These are phyloP conservation scores for Formicarius rufipectus DNA, from an alignment of 2,113 vertebrate genomes.

Conservation along the genomic window DNA sequence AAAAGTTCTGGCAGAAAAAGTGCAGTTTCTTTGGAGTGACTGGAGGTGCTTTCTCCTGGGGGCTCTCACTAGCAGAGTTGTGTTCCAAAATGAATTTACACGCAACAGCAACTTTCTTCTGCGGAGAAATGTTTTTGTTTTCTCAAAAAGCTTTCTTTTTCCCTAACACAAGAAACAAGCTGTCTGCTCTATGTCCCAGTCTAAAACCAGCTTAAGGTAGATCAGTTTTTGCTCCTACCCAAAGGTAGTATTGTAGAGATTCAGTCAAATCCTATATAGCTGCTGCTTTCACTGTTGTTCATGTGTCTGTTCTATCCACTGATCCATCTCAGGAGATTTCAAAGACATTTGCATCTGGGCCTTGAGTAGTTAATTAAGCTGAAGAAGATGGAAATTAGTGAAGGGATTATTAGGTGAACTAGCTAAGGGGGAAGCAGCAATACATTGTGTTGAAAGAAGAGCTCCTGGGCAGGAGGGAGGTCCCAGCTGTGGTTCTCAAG, in stretches of 20 bases:
- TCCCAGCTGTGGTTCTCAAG: not conserved
- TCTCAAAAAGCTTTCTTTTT: not conserved
- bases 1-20: not conserved
- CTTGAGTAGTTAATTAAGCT: constrained; percentile 33
- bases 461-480: not conserved
- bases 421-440: not conserved
- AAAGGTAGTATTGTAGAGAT: not conserved
- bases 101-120: not conserved
- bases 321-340: not conserved
- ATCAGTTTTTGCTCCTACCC: not conserved
- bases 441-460: not conserved
- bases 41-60: not conserved
- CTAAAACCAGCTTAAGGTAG: not conserved
- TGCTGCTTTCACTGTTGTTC: not conserved
- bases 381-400: not conserved
- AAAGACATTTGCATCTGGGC: not conserved
- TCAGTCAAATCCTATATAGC: not conserved
- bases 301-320: not conserved
- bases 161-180: not conserved
- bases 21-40: not conserved
- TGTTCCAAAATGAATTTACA: not conserved
- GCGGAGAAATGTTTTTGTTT: not conserved
- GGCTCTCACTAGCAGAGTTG: not conserved
- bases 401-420: not conserved
- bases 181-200: not conserved